Evolutionary conservation across 2,888 invertebrate genomes (phyloP).

Genomic region (Hypolimnas misippus): DNA sequence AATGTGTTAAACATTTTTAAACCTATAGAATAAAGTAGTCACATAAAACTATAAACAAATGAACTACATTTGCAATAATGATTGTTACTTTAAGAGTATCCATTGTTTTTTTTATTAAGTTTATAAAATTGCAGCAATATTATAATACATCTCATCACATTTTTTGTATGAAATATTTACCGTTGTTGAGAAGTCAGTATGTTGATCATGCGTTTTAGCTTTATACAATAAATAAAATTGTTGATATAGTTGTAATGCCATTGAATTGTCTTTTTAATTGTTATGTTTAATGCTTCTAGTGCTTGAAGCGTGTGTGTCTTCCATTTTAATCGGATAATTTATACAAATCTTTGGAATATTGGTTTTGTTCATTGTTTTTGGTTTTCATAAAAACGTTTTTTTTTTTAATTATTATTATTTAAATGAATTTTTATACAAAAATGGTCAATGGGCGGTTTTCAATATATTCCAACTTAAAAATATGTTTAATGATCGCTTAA

Average conservation of each 20-base stretch:
- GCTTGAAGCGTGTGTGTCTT: slow-evolving; percentile 66
- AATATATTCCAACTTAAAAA: background rate
- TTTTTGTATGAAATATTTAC: slow-evolving; percentile 33
- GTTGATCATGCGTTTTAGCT: slow-evolving; percentile 41
- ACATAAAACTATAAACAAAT: background rate
- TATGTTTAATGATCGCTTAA: background rate
- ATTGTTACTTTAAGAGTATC: background rate
- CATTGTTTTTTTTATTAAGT: background rate
- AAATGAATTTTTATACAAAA: slow-evolving; percentile 6
- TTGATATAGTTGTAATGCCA: slow-evolving; percentile 46
- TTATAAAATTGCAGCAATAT: background rate
- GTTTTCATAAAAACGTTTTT: slow-evolving; percentile 17
- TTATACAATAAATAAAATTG: slow-evolving; percentile 33
- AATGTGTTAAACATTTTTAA: background rate
- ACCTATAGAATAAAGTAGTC: background rate
- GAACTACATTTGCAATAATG: background rate
- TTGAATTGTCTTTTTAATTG: slow-evolving; percentile 41
- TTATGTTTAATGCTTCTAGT: slow-evolving; percentile 44
- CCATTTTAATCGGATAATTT: slow-evolving; percentile 59
- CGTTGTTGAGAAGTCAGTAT: slow-evolving; percentile 42
- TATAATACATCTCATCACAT: slow-evolving; percentile 22
- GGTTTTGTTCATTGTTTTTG: slow-evolving; percentile 48
- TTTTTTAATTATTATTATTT: slow-evolving; percentile 1
- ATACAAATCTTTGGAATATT: slow-evolving; percentile 67
- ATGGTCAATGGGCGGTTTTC: background rate